Evolutionary conservation across 1,140 invertebrate species (phyloP).

Genomic region (Eriocheir sinensis): DNA sequence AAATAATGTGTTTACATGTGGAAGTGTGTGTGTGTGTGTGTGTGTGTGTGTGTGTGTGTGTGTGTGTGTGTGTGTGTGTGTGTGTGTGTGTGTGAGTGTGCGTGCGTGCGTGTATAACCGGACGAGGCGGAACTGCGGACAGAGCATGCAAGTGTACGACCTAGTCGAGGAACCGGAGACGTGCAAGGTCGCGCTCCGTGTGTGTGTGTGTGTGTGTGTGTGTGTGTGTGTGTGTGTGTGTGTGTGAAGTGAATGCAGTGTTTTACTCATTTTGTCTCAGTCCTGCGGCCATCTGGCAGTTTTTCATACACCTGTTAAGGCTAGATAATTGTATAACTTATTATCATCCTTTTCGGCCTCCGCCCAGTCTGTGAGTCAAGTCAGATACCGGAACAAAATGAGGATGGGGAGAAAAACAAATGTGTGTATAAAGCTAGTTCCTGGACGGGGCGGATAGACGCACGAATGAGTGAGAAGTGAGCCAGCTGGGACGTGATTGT

Average conservation of each 20-base stretch:
- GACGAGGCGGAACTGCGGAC: neutral
- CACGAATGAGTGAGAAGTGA: too few species aligned
- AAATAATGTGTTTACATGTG: slow-evolving; percentile 4
- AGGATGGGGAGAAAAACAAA: neutral
- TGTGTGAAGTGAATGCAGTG: too few species aligned
- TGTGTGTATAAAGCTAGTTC: too few species aligned
- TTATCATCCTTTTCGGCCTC: too few species aligned
- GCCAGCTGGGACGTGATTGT: too few species aligned
- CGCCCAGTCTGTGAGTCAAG: neutral
- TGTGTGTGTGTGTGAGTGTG: slow-evolving; percentile 18
- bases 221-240: too few species aligned
- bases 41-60: slow-evolving; percentile 27
- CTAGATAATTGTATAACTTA: too few species aligned
- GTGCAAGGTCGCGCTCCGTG: neutral
- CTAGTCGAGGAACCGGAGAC: neutral
- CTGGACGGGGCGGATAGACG: too few species aligned
- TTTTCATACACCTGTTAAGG: too few species aligned
- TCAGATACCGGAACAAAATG: neutral
- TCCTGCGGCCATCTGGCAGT: too few species aligned
- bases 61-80: slow-evolving; percentile 47
- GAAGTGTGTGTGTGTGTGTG: neutral
- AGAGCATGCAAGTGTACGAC: neutral
- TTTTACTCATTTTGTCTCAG: too few species aligned
- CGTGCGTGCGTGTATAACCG: neutral
- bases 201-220: too few species aligned